Percentiles rank a stretch among this genome's conserved stretches.
These are phyloP conservation scores for Araneus ventricosus DNA, from an alignment of 1,140 invertebrate genomes.

Conservation along the genomic window DNA sequence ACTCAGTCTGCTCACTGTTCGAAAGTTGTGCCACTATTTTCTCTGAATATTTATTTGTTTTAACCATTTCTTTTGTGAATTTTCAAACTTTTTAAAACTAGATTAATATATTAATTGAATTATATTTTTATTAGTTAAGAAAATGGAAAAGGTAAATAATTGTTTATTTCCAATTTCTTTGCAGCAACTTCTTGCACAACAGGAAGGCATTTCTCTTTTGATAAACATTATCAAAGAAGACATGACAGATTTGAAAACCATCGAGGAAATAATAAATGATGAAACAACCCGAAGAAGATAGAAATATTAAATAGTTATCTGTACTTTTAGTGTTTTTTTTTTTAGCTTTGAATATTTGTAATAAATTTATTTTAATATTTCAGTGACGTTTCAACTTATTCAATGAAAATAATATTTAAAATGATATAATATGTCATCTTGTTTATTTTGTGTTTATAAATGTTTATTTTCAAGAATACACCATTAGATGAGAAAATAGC, in stretches of 20 bases:
- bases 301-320: background rate
- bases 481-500: too few species aligned
- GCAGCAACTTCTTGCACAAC: constrained; percentile 88
- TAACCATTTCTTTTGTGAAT: too few species aligned
- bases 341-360: background rate
- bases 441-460: too few species aligned
- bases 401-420: too few species aligned
- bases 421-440: too few species aligned
- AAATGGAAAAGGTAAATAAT: background rate
- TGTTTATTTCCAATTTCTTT: constrained; percentile 69
- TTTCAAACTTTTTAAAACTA: too few species aligned
- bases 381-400: background rate
- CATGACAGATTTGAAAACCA: constrained; percentile 87
- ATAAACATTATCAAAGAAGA: constrained; percentile 90
- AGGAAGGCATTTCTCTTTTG: constrained; percentile 90
- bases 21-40: too few species aligned
- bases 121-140: too few species aligned
- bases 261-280: constrained; percentile 87
- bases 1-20: too few species aligned
- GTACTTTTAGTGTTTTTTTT: background rate
- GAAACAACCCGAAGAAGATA: constrained; percentile 58
- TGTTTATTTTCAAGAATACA: too few species aligned
- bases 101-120: too few species aligned
- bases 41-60: too few species aligned
- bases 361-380: constrained; percentile 18